These are phyloP conservation scores for Pogonognathellus flavescens DNA, from an alignment of 1,140 invertebrate species.

Conservation along the genomic window DNA sequence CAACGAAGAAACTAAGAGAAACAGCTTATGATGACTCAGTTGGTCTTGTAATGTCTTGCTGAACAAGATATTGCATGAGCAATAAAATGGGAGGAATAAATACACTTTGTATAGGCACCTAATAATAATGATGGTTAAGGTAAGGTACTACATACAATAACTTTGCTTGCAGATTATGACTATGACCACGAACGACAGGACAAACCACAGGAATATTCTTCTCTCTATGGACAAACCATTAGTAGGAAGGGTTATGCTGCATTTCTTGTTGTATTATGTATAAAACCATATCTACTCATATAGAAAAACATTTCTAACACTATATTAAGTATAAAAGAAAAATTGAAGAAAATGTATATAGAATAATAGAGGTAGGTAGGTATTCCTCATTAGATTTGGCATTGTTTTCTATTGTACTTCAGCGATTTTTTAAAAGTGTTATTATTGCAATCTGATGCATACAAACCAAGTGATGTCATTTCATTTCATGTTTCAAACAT, in stretches of 20 bases:
- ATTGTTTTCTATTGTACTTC: slow-evolving; percentile 31
- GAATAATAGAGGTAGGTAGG: neutral
- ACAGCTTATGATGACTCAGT: neutral
- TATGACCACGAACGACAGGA: neutral
- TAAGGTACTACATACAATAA: neutral
- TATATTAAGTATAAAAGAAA: too few species aligned
- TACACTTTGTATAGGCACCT: neutral
- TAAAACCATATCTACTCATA: neutral
- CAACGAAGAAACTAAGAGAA: neutral
- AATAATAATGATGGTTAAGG: slow-evolving; percentile 19
- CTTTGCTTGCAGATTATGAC: neutral
- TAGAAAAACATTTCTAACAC: neutral
- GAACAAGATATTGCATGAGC: slow-evolving; percentile 2
- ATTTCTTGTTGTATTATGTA: neutral
- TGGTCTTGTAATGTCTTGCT: slow-evolving; percentile 17
- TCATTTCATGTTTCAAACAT: neutral
- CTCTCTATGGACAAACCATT: too few species aligned
- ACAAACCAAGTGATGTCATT: slow-evolving; percentile 21
- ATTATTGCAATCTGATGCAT: slow-evolving; percentile 6
- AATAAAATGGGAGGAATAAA: slow-evolving; percentile 11
- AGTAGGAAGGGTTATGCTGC: neutral
- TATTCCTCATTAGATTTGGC: slow-evolving; percentile 26
- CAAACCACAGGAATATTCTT: neutral
- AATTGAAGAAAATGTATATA: too few species aligned
- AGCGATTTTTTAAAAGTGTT: neutral